These are phyloP conservation scores for Colius striatus DNA, from an alignment of 2,113 vertebrate species.

Conservation along the genomic window DNA sequence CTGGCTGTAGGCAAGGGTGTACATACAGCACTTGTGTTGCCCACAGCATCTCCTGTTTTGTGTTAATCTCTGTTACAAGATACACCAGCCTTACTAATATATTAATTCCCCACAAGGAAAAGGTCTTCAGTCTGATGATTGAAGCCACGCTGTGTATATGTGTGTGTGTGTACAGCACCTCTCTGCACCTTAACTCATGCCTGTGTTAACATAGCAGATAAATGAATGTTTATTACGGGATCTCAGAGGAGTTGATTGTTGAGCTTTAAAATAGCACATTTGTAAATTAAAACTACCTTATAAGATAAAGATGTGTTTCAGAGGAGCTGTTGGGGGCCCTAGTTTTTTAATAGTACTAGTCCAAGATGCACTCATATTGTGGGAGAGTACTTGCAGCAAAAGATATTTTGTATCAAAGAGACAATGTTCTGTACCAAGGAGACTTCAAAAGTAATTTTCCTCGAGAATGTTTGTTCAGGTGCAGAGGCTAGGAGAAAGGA, in stretches of 20 bases:
- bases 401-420: constrained; percentile 40
- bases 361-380: not conserved
- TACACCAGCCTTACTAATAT: not conserved
- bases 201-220: not conserved
- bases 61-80: not conserved
- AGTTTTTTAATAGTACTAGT: not conserved
- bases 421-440: not conserved
- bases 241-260: not conserved
- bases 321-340: not conserved
- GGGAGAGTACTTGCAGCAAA: not conserved
- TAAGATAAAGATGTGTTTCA: not conserved
- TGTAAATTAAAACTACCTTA: not conserved
- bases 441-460: constrained; percentile 26
- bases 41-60: not conserved
- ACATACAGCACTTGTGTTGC: not conserved
- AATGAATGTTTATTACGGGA: not conserved
- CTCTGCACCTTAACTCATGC: not conserved
- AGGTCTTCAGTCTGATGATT: fast-evolving
- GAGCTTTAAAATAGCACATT: not conserved
- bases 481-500: constrained; percentile 8
- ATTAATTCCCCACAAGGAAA: not conserved
- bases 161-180: not conserved
- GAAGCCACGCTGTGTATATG: not conserved
- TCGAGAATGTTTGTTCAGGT: constrained; percentile 64
- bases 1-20: not conserved